Evolutionary conservation across 2,888 invertebrate genomes (phyloP).

Genomic region (Caenorhabditis sp.): DNA sequence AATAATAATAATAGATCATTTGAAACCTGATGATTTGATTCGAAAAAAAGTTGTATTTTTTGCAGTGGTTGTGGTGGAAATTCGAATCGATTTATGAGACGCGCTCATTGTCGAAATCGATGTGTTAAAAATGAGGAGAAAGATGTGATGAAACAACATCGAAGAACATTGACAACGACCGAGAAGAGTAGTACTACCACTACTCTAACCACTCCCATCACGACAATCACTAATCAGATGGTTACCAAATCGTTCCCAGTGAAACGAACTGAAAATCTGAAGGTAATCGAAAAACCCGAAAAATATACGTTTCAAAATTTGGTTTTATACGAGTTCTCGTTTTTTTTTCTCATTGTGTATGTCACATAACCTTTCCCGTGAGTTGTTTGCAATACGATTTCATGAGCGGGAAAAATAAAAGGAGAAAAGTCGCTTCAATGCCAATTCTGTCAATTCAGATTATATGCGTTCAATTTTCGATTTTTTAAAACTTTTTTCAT

Average conservation of each 20-base stretch:
- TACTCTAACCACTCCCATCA: not conserved
- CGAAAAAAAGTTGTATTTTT: no score
- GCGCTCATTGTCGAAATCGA: conserved; percentile 53
- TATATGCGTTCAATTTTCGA: no score
- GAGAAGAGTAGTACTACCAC: conserved; percentile 5
- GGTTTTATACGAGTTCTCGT: no score
- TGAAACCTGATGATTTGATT: no score
- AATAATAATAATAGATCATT: not conserved
- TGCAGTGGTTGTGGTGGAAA: conserved; percentile 59
- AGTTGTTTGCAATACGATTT: no score
- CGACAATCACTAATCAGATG: not conserved
- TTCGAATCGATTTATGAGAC: conserved; percentile 54
- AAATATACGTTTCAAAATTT: not conserved
- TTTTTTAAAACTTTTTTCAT: no score
- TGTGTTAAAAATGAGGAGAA: conserved; percentile 40
- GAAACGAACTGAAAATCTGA: not conserved
- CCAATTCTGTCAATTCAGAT: no score
- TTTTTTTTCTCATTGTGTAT: no score
- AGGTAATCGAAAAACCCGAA: not conserved
- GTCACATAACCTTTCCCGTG: no score
- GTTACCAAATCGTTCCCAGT: not conserved
- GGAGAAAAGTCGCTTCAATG: no score
- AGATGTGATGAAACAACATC: conserved; percentile 12
- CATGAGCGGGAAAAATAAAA: no score
- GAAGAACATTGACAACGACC: conserved; percentile 32